Conservation (phyloP, 2,888 invertebrate genomes). For the Drosophila koepferae region DNA sequence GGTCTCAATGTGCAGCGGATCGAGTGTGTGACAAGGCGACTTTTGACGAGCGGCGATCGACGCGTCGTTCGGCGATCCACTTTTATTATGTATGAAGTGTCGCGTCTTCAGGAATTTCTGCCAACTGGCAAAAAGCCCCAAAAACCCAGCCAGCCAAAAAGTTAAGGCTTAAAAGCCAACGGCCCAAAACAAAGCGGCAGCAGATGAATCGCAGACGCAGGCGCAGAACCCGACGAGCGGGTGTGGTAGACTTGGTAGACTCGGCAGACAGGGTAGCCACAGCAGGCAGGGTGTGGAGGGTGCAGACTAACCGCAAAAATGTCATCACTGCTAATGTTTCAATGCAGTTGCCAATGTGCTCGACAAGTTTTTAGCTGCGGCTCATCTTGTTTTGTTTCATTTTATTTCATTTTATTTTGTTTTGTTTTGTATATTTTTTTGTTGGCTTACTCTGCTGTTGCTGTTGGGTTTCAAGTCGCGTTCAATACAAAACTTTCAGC, state of each 20-base stretch:
- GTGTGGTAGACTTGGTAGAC: slow-evolving; percentile 25
- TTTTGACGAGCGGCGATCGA: slow-evolving; percentile 45
- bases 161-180: slow-evolving; percentile 41
- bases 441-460: slow-evolving; percentile 11
- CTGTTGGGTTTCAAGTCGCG: slow-evolving; percentile 61
- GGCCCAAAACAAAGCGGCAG: slow-evolving; percentile 36
- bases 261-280: background rate
- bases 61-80: slow-evolving; percentile 52
- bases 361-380: slow-evolving; percentile 48
- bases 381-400: slow-evolving; percentile 55
- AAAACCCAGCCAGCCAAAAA: slow-evolving; percentile 34
- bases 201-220: slow-evolving; percentile 54
- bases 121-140: slow-evolving; percentile 34
- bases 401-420: background rate
- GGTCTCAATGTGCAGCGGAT: slow-evolving; percentile 48
- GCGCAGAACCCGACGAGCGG: slow-evolving; percentile 20
- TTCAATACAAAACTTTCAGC: slow-evolving; percentile 68
- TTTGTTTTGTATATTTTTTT: background rate
- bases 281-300: background rate
- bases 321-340: slow-evolving; percentile 84
- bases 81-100: slow-evolving; percentile 82
- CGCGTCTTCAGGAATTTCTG: slow-evolving; percentile 73
- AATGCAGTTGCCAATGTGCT: slow-evolving; percentile 73
- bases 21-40: slow-evolving; percentile 39
- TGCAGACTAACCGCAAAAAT: slow-evolving; percentile 79